phyloP scores from a whole-genome alignment of 2,888 invertebrate genomes.

The Corbicula japonica region DNA sequence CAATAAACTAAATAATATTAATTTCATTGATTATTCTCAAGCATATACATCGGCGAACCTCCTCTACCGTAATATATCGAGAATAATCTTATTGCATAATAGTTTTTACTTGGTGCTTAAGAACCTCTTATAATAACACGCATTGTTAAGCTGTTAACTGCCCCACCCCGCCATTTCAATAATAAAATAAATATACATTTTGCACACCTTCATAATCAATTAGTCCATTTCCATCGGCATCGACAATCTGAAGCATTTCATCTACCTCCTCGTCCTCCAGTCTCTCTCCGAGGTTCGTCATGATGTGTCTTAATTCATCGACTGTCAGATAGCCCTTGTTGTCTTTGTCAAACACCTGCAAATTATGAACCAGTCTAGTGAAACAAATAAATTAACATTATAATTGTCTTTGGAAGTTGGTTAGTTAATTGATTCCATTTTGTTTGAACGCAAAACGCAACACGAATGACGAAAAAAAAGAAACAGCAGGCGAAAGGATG shows the following conservation, averaged over 20 bases:
- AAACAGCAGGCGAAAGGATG: no score
- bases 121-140: not conserved
- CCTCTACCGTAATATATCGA: not conserved
- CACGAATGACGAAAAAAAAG: no score
- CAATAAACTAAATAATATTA: no score
- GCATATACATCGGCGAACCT: not conserved
- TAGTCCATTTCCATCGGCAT: constrained; percentile 61
- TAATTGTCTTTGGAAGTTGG: no score
- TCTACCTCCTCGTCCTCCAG: constrained; percentile 65
- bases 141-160: not conserved
- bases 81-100: not conserved
- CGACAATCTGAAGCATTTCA: constrained; percentile 65
- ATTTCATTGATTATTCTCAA: not conserved
- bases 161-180: not conserved
- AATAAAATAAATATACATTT: not conserved
- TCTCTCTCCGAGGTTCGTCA: constrained; percentile 60
- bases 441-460: no score
- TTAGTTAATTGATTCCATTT: no score
- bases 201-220: constrained; percentile 62
- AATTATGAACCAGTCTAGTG: no score
- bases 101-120: not conserved
- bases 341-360: constrained; percentile 51
- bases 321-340: constrained; percentile 53
- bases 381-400: no score
- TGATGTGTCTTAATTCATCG: constrained; percentile 57